Evolutionary conservation across 2,113 vertebrate genomes (phyloP).

Genomic region (Tyrannus savana): DNA sequence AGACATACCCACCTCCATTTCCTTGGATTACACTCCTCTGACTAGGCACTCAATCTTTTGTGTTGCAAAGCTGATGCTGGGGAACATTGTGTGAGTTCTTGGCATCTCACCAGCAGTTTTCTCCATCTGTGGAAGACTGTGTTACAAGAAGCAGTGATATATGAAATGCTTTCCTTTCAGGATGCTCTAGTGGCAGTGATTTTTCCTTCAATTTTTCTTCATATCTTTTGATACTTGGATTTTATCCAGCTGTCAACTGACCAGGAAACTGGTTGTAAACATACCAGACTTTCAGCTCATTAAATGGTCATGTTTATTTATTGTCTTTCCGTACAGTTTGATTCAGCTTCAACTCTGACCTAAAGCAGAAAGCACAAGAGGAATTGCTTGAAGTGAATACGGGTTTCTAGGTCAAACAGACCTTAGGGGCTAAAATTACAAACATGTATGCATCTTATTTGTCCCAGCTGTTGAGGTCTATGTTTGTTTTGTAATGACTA

Average conservation of each 20-base stretch:
- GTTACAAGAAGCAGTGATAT: background rate
- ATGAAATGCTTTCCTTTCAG: background rate
- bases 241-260: background rate
- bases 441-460: background rate
- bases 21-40: background rate
- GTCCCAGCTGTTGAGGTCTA: background rate
- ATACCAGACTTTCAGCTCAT: background rate
- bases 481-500: background rate
- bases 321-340: background rate
- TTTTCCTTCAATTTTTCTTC: background rate
- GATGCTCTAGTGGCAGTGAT: background rate
- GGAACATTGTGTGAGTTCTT: fast-evolving
- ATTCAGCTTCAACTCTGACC: background rate
- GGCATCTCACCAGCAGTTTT: background rate
- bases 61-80: background rate
- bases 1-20: background rate
- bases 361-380: background rate
- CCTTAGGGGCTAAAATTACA: background rate
- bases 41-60: background rate
- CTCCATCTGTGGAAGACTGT: background rate
- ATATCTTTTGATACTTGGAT: background rate
- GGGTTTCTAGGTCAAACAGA: conserved; percentile 49
- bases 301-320: background rate
- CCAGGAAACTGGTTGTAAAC: background rate
- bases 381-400: background rate